A percentile compares a stretch with the other conserved stretches of the same genome.
Conservation (phyloP, 2,888 invertebrate genomes). For the Apamea crenata region DNA sequence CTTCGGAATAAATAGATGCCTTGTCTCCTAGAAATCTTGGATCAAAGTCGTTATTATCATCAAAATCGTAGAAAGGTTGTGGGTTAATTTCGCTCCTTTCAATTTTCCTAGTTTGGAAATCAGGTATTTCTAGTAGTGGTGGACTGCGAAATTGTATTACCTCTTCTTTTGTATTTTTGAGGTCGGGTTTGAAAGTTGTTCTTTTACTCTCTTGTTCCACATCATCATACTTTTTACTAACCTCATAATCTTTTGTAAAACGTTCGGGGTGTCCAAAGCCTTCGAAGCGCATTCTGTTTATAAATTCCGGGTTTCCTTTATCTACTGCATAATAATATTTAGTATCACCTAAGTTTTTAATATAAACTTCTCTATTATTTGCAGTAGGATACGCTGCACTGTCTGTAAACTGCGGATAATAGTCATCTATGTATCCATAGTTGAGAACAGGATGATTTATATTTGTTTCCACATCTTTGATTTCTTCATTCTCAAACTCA, state of each 20-base stretch:
- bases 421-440: slow-evolving; percentile 77
- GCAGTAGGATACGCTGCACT: slow-evolving; percentile 68
- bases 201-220: slow-evolving; percentile 32
- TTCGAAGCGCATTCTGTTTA: slow-evolving; percentile 20
- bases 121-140: slow-evolving; percentile 77
- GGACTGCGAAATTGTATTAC: slow-evolving; percentile 73
- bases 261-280: slow-evolving; percentile 22
- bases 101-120: slow-evolving; percentile 79
- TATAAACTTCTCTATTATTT: slow-evolving; percentile 72
- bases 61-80: slow-evolving; percentile 25
- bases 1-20: slow-evolving; percentile 63
- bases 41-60: slow-evolving; percentile 43
- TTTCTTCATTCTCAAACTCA: slow-evolving; percentile 34
- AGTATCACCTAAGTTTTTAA: slow-evolving; percentile 72
- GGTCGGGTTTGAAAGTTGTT: background rate
- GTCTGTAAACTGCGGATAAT: slow-evolving; percentile 83
- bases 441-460: slow-evolving; percentile 1
- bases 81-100: slow-evolving; percentile 60
- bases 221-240: slow-evolving; percentile 40
- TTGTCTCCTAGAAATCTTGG: slow-evolving; percentile 57
- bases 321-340: slow-evolving; percentile 79
- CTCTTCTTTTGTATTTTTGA: slow-evolving; percentile 32
- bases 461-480: slow-evolving; percentile 15
- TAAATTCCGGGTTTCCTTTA: slow-evolving; percentile 49
- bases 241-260: slow-evolving; percentile 33